Evolutionary conservation across 2,888 invertebrate species (phyloP), one percentile per base, ranked within the genome.

Genomic region (Schizotus pectinicornis): DNA sequence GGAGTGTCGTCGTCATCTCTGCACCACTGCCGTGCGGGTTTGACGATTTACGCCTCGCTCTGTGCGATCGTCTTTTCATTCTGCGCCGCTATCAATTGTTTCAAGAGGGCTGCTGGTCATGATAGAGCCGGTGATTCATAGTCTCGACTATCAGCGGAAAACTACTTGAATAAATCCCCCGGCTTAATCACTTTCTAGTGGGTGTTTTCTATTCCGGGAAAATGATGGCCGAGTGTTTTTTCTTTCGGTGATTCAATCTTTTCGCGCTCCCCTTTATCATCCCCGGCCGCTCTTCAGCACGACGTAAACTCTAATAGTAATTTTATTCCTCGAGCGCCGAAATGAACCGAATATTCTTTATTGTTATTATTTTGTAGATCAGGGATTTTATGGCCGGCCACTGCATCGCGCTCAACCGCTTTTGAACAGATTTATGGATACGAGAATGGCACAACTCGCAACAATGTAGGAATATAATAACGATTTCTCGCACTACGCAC

Each of bases 21-120:
- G 45, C 59, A 61, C 58, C 58, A 56, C 37, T 39, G 47, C 54
- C 60, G 22, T 55, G 62, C 64, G 65, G 65, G 66, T 68, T 64
- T 63, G 64, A 59, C 65, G 59, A 68, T 68, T 68, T 68, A 66
- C 56, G 55, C 33, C 61, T 47, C 50, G 46, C 46, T 36, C 22
- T 32, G 47, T 46, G 50, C 54, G 13, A 31, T 38, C n/a, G 36
- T 38, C 37, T 49, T 38, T 49, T 31, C 13, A 11, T 36, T n/a
- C 8, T 8, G 11, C 37, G 9, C 37, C 38, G 30, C 9, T 30
- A 30, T 13, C 49, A 38, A 49, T 49, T 49, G 49, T 49, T 49
- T 49, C 49, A 56, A 54, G 53, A 54, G 58, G 41, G 14, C 48
- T 6, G 47, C 31, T 54, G 54, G 47, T 54, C 47, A 46, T 58